Base-by-base conservation (phyloP, 1,140 invertebrate species). In the Meloidogyne exigua region DNA sequence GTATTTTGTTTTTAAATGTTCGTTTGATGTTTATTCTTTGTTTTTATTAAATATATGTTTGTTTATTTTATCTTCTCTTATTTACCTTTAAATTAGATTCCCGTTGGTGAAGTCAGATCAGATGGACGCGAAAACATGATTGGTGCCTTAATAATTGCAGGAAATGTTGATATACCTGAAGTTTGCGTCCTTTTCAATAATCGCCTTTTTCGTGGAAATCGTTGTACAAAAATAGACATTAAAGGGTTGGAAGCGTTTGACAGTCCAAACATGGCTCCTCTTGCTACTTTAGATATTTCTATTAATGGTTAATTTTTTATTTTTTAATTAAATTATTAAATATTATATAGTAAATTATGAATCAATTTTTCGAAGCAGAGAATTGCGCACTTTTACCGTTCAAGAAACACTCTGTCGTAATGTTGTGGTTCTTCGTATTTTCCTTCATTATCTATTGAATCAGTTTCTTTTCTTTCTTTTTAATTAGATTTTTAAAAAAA, bases 111-210 rank as follows among this genome's bases (percentile, higher is more conserved):
- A 83, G 91, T 92, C 0, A 82, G 91, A 18, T 91, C 89, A 82
- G 96, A 98, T 87, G 96, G 95, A 2, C 90, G 93, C 76, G 93
- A 96, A 76, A 98, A 99, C 87, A 93, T 99, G 76, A 91, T 96
- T 9, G 91, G 92, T 0, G 93, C 95, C 0, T 87, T 99, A 4
- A 91, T 97, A 25, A 92, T 98, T 15, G 95, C 95, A n/a, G 94
- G 93, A 9, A 92, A 91, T 80, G 93, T 93, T 79, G 91, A 91
- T 68, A 96, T 98, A 80, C 94, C 95, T 0, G 96, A 98, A 90
- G 96, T 88, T 0, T 92, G 92, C 39, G 91, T 98, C 4, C 94
- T 93, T 84, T 99, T 99, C 85, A 92, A 93, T 28, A 92, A 93
- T 82, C 92, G 93, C 84, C 89, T 98, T 0, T 92, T 94, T 83